A percentile compares a stretch with the other conserved stretches of the same genome.
phyloP scores from a whole-genome alignment of 2,888 invertebrate genomes.

The Drosophila paranaensis region DNA sequence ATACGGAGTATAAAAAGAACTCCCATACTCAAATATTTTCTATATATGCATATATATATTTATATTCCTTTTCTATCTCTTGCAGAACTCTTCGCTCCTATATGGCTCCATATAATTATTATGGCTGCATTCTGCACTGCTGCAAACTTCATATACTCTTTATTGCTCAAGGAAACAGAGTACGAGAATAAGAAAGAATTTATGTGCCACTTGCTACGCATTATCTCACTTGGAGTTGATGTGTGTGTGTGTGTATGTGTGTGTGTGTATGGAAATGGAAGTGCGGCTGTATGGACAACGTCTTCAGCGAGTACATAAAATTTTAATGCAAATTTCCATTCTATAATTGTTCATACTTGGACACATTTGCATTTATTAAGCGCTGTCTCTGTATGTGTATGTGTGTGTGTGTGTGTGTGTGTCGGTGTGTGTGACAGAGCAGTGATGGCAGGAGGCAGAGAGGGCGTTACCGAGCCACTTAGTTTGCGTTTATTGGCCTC shows the following conservation, averaged over 20 bases:
- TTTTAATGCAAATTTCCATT: conserved; percentile 79
- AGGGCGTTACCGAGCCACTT: conserved; percentile 54
- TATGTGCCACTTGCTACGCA: conserved; percentile 64
- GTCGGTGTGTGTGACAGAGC: background rate
- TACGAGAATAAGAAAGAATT: conserved; percentile 37
- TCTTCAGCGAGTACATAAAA: conserved; percentile 68
- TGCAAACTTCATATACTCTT: conserved; percentile 3
- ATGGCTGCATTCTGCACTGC: background rate
- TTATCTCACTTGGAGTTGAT: conserved; percentile 26
- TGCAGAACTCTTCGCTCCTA: background rate
- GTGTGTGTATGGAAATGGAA: background rate
- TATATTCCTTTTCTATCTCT: background rate
- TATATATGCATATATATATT: background rate
- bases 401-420: conserved; percentile 1
- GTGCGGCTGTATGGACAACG: conserved; percentile 6
- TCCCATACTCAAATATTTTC: background rate
- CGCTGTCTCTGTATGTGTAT: conserved; percentile 14
- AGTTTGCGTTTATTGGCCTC: conserved; percentile 73
- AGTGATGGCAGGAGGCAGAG: background rate
- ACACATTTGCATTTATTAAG: conserved; percentile 78
- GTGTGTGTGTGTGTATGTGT: background rate
- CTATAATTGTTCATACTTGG: conserved; percentile 78
- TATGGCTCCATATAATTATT: background rate
- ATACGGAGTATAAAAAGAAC: background rate
- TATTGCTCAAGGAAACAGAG: background rate